Percentiles rank a stretch among this genome's conserved stretches.
Evolutionary conservation across 2,113 vertebrate species (phyloP).

Genomic region (Elephas maximus): DNA sequence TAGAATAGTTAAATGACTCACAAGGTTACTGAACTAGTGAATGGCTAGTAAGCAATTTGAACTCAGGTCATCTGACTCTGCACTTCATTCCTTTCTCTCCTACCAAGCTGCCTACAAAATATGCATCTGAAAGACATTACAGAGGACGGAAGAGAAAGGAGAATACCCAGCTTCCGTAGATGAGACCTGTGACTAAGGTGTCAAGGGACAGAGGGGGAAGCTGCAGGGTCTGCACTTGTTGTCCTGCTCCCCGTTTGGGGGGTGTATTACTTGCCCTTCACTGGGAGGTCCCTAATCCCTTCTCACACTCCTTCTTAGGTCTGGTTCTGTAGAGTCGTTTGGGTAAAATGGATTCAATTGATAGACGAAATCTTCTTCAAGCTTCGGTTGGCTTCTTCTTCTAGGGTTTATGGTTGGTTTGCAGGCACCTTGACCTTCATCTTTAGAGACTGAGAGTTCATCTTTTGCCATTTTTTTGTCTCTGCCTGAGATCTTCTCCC

Average conservation of each 20-base stretch:
- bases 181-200: not conserved
- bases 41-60: not conserved
- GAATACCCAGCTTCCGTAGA: not conserved
- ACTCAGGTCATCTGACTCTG: not conserved
- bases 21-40: not conserved
- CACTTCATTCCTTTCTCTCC: not conserved
- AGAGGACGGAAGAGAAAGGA: not conserved
- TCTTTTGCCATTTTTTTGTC: not conserved
- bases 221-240: too few species aligned
- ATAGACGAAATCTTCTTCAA: not conserved
- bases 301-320: not conserved
- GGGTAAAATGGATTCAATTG: not conserved
- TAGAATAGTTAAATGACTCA: not conserved
- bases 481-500: not conserved
- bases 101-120: not conserved
- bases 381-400: not conserved
- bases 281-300: not conserved
- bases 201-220: not conserved
- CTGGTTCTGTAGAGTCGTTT: not conserved
- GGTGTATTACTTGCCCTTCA: not conserved
- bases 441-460: not conserved
- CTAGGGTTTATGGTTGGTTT: not conserved
- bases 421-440: not conserved
- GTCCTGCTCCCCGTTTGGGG: not conserved
- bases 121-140: not conserved